Evolutionary conservation across 1,140 invertebrate genomes (phyloP).

Genomic region (Drosophila willistoni): DNA sequence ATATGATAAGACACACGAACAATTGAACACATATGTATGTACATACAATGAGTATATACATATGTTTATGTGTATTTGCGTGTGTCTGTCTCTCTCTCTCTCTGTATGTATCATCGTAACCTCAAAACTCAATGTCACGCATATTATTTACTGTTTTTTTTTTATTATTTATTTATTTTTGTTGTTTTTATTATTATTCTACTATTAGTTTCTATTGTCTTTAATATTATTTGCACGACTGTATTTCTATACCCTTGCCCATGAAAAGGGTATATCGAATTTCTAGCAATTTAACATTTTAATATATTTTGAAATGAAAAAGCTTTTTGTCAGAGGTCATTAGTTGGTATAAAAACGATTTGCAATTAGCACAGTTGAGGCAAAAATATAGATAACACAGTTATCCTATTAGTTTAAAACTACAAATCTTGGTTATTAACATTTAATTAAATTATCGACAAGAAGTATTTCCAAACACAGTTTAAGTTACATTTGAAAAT

Average conservation of each 20-base stretch:
- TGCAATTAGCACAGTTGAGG: too few relatives aligned
- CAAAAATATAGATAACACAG: too few relatives aligned
- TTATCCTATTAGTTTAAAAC: too few relatives aligned
- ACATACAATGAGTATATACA: constrained; percentile 23
- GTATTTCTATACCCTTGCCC: constrained; percentile 37
- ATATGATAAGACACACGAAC: constrained; percentile 42
- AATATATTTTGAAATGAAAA: too few relatives aligned
- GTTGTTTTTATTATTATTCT: constrained; percentile 36
- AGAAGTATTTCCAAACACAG: too few relatives aligned
- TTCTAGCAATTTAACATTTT: constrained; percentile 45
- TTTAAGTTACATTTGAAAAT: too few relatives aligned
- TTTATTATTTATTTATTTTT: constrained; percentile 32
- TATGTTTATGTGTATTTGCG: constrained; percentile 39
- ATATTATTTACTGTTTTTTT: constrained; percentile 66
- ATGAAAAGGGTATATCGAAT: constrained; percentile 50
- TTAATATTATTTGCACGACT: constrained; percentile 49
- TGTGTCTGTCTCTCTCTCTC: neutral
- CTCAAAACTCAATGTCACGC: constrained; percentile 77
- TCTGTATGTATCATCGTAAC: constrained; percentile 61
- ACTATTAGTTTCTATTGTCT: constrained; percentile 42
- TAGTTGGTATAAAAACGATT: too few relatives aligned
- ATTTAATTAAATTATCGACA: too few relatives aligned
- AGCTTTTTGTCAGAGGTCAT: too few relatives aligned
- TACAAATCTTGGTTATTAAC: too few relatives aligned
- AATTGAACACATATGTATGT: constrained; percentile 50